Percentiles rank a stretch among this genome's conserved stretches.
Evolutionary conservation across 2,113 vertebrate species (phyloP).

Genomic region (Lynx canadensis): DNA sequence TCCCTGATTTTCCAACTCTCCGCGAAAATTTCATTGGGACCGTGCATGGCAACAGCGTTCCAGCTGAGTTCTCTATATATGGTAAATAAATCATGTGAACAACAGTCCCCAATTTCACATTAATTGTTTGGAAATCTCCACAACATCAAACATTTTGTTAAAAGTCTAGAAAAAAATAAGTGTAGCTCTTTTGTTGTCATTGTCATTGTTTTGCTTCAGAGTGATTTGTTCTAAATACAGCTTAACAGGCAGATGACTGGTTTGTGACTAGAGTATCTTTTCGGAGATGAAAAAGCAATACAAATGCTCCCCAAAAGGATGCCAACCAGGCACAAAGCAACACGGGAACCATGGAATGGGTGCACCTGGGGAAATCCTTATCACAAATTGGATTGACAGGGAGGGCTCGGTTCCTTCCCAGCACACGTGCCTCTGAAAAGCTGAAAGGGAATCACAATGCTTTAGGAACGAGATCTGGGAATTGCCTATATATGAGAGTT

Average conservation of each 20-base stretch:
- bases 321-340: slow-evolving; percentile 57
- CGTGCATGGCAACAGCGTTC: slow-evolving; percentile 70
- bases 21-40: slow-evolving; percentile 59
- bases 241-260: slow-evolving; percentile 89
- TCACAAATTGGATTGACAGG: background rate
- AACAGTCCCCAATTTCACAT: slow-evolving; percentile 87
- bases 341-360: slow-evolving; percentile 40
- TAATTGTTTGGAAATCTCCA: slow-evolving; percentile 87
- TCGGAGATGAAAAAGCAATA: slow-evolving; percentile 78
- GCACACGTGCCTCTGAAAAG: slow-evolving; percentile 26
- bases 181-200: slow-evolving; percentile 84
- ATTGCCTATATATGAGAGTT: slow-evolving; percentile 70
- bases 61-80: slow-evolving; percentile 85
- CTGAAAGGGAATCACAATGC: slow-evolving; percentile 54
- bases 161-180: slow-evolving; percentile 85
- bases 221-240: slow-evolving; percentile 89
- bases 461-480: slow-evolving; percentile 69
- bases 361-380: slow-evolving; percentile 68
- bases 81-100: slow-evolving; percentile 87
- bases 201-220: slow-evolving; percentile 86
- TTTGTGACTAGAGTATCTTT: slow-evolving; percentile 85
- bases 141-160: slow-evolving; percentile 88
- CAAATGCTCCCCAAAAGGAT: slow-evolving; percentile 71
- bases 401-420: background rate
- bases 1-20: slow-evolving; percentile 69